Conservation (phyloP, 2,888 invertebrate genomes). For the Nymphalis polychloros region DNA sequence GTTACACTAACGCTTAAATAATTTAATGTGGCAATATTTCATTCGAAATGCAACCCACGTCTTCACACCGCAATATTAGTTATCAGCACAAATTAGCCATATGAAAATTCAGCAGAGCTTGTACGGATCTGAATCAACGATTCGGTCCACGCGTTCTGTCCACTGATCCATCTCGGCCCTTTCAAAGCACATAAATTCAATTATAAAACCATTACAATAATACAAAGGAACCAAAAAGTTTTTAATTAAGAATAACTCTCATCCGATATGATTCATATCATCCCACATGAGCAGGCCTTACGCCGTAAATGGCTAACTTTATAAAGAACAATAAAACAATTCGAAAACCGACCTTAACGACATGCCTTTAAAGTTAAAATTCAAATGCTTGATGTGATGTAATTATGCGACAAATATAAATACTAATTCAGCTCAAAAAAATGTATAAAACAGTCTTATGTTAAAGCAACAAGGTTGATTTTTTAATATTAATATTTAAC, state of each 20-base stretch:
- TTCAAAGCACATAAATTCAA: background rate
- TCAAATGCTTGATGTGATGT: background rate
- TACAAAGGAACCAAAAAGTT: background rate
- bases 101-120: too few species aligned
- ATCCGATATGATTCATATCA: conserved; percentile 17
- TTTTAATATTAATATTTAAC: background rate
- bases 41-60: too few species aligned
- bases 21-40: too few species aligned
- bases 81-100: too few species aligned
- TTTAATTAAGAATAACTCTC: conserved; percentile 13
- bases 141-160: too few species aligned
- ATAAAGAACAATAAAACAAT: background rate
- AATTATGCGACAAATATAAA: background rate
- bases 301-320: conserved; percentile 20
- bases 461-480: background rate
- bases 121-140: too few species aligned
- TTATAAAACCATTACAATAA: background rate
- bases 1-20: too few species aligned
- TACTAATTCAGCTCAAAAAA: background rate
- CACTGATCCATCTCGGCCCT: background rate
- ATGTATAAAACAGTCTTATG: background rate
- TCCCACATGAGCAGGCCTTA: conserved; percentile 30
- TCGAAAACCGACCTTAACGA: background rate
- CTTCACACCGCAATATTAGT: too few species aligned
- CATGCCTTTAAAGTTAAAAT: background rate